Base-by-base conservation (phyloP, 2,888 invertebrate species). In the Andrena fulva region DNA sequence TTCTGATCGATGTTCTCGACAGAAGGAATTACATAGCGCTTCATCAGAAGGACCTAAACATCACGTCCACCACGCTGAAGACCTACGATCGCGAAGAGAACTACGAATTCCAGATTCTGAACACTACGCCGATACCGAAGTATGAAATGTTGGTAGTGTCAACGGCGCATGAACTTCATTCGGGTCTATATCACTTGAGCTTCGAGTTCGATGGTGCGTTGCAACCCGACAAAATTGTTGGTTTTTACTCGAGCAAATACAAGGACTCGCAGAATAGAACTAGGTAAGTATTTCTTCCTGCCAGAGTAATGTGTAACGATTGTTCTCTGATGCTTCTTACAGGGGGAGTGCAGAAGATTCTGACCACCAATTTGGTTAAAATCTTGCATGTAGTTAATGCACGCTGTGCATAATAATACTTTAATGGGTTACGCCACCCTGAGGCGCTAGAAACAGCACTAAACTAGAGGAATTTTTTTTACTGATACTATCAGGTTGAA, bases 221-320 rank as follows among this genome's bases (percentile, higher is more conserved):
- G 60, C 85, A 89, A 56, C 94, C 94, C 0, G 93, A 94, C 71
- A 95, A 95, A 80, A 96, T 96, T 71, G 95, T 95, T 29, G 96
- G 96, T 6, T 95, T 96, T 85, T 96, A 96, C 89, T 94, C 95
- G 63, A 96, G 96, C 87, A 94, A 94, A 7, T 96, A 96, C 88
- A 93, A 90, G 35, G 93, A 94, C 82, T 87, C 88, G 10, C 77
- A 90, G 2, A 92, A 93, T 56, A 87, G 86, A 76, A 91, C 91
- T 0, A 92, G 94, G 94, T 93, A 89, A 29, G 27, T 42, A 69
- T 50, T 64, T 42, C 10, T 27, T 10, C 5, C 6, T 42, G 42
- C 16, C 42, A 2, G 0, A 52, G 52, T 8, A 52, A 8, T 52
- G 20, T 42, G 20, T 52, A 20, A 52, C 7, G 2, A 20, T 7